Evolutionary conservation across 2,888 invertebrate genomes (phyloP), one percentile per base, ranked within the genome.

Genomic region (Uropetala carovei): DNA sequence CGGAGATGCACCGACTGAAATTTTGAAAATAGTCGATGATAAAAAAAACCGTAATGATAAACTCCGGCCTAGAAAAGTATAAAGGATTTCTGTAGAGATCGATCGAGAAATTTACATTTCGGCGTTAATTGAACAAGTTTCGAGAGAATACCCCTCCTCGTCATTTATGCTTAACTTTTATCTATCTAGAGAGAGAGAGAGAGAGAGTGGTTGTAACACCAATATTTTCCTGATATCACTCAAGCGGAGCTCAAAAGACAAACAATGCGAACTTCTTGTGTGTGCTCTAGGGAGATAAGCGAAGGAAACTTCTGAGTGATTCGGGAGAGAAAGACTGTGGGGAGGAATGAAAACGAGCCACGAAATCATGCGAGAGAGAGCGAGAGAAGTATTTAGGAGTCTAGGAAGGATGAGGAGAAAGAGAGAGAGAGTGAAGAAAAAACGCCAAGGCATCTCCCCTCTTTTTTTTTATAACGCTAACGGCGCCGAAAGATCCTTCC

Each of bases 241-340:
- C 22, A 27, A 68, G 68, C 18, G 68, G 22, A 10, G 68, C 27
- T 85, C 59, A 22, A 4, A 86, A 59, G 86, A 27, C 86, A 60
- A 86, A 86, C 86, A 86, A 86, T 9, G 60, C 60, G 30, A 14
- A 59, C 57, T 27, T 56, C 30, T 60, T 86, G 30, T 86, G 86
- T 30, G 59, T 59, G 11, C 58, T 27, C 10, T 4, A 27, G 5
- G 43, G 30, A 86, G 86, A 86, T 86, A 59, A 60, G 60, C 56
- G 83, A 16, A 14, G 59, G 59, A 27, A 27, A 59, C 0, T 16
- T 13, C 14, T 11, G 13, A 43, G 86, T 86, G 86, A 60, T 60
- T 59, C 58, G 30, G 27, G 60, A 30, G 86, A 58, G 1, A 18
- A 5, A 30, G 82, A 27, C 75, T 27, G 75, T 14, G 27, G 27